These are phyloP conservation scores for Heliconius cydno DNA, from an alignment of 2,888 invertebrate genomes.

Conservation along the genomic window DNA sequence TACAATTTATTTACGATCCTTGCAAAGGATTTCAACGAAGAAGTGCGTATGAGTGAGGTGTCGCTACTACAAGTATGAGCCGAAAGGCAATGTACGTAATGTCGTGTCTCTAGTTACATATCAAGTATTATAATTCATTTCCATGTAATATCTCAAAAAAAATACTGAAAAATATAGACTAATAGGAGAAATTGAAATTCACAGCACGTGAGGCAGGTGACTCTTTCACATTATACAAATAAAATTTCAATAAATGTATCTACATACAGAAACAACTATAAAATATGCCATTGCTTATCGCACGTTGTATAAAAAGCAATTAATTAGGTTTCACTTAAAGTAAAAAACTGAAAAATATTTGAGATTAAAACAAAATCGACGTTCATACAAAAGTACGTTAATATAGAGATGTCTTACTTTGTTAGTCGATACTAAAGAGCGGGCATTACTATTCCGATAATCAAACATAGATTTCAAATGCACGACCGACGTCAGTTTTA, in stretches of 20 bases:
- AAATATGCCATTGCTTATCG: slow-evolving; percentile 8
- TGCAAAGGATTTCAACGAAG: too few species aligned
- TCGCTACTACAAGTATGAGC: too few species aligned
- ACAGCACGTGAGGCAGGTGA: slow-evolving; percentile 1
- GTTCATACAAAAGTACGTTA: not conserved
- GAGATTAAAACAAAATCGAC: slow-evolving; percentile 6
- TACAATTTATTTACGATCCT: too few species aligned
- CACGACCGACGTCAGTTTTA: not conserved
- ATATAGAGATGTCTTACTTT: not conserved
- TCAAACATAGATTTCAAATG: not conserved
- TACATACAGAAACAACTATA: not conserved
- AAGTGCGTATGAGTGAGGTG: too few species aligned
- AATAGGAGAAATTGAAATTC: not conserved
- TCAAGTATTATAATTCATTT: not conserved
- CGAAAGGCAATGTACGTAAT: too few species aligned
- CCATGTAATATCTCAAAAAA: not conserved
- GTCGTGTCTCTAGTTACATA: not conserved
- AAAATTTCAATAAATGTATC: slow-evolving; percentile 3
- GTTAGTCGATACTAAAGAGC: not conserved
- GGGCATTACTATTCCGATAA: not conserved
- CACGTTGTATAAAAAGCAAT: not conserved
- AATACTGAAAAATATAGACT: not conserved
- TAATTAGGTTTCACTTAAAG: not conserved
- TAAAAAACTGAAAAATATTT: slow-evolving; percentile 4
- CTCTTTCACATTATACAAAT: not conserved